Evolutionary conservation across 2,888 invertebrate species (phyloP).

Genomic region (Mimas tiliae): DNA sequence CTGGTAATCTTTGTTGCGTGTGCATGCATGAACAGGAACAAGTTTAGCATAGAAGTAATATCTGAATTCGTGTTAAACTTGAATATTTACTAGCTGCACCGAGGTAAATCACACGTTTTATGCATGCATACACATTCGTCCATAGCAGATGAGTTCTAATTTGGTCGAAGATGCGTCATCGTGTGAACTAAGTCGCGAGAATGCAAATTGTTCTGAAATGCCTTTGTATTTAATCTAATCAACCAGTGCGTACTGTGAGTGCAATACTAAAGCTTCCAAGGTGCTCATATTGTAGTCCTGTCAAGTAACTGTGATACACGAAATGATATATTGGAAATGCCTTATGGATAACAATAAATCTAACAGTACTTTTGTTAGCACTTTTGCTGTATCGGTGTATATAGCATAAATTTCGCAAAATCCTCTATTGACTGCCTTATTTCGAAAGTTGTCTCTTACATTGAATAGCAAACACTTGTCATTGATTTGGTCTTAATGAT

Average conservation of each 20-base stretch:
- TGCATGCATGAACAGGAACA: slow-evolving; percentile 6
- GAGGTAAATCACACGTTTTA: slow-evolving; percentile 21
- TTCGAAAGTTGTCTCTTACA: too few relatives aligned
- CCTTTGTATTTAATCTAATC: slow-evolving; percentile 12
- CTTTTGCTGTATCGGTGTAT: too few relatives aligned
- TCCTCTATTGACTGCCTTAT: too few relatives aligned
- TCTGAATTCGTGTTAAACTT: slow-evolving; percentile 15
- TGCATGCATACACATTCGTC: slow-evolving; percentile 22
- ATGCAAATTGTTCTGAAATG: slow-evolving; percentile 4
- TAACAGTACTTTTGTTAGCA: too few relatives aligned
- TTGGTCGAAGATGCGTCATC: slow-evolving; percentile 17
- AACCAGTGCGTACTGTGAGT: neutral
- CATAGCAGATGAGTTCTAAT: slow-evolving; percentile 21
- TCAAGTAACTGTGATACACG: too few relatives aligned
- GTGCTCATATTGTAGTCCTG: neutral
- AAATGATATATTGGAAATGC: too few relatives aligned
- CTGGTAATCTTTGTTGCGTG: neutral
- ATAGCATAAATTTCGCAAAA: too few relatives aligned
- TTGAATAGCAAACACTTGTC: too few relatives aligned
- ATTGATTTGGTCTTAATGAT: too few relatives aligned
- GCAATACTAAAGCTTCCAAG: neutral
- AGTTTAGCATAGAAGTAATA: slow-evolving; percentile 6
- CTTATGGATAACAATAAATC: too few relatives aligned
- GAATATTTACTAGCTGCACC: slow-evolving; percentile 4
- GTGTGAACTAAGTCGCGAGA: slow-evolving; percentile 12